These are phyloP conservation scores for Aleiodes alternator DNA, from an alignment of 2,888 invertebrate species.

Conservation along the genomic window DNA sequence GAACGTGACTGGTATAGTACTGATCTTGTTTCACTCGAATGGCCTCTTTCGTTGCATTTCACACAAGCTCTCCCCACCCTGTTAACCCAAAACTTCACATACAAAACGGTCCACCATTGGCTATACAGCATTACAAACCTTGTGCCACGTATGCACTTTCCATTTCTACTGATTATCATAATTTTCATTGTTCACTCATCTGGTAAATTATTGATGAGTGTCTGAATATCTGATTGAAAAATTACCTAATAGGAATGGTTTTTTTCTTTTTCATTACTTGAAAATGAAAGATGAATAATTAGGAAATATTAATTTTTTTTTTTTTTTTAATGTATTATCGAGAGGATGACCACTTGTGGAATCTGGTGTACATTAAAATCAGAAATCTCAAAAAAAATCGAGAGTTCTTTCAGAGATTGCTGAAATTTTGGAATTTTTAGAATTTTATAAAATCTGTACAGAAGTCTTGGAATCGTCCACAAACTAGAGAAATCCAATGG, in stretches of 20 bases:
- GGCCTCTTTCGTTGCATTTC: conserved; percentile 67
- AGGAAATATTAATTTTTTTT: no score
- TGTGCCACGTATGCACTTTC: conserved; percentile 30
- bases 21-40: conserved; percentile 69
- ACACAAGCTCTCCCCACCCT: conserved; percentile 63
- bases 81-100: conserved; percentile 66
- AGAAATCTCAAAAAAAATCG: no score
- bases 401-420: no score
- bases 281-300: no score
- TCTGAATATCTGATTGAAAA: not conserved
- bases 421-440: no score
- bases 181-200: conserved; percentile 2
- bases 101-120: conserved; percentile 22
- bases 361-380: no score
- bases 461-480: no score
- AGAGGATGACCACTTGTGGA: no score
- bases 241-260: not conserved
- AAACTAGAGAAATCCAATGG: no score
- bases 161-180: not conserved
- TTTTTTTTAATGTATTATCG: no score
- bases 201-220: not conserved
- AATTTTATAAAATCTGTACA: no score
- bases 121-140: not conserved
- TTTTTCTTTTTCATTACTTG: not conserved
- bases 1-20: conserved; percentile 64